Conservation (phyloP, 1,140 invertebrate species). For the Hyles euphorbiae region DNA sequence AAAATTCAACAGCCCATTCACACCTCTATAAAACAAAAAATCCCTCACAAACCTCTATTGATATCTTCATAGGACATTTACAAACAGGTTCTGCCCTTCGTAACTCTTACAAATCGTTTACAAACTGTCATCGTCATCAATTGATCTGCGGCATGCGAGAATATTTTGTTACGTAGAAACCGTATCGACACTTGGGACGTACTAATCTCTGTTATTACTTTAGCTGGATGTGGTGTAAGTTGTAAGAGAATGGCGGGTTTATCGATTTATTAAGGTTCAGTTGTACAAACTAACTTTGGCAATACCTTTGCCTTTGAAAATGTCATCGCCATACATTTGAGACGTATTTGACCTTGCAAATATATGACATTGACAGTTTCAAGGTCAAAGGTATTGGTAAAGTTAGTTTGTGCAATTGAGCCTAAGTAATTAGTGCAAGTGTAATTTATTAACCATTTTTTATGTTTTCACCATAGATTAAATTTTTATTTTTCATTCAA, state of each 20-base stretch:
- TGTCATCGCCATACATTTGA: no score
- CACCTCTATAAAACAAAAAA: slow-evolving; percentile 1
- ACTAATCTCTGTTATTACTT: slow-evolving; percentile 44
- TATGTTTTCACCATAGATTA: no score
- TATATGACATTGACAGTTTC: no score
- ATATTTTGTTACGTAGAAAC: slow-evolving; percentile 41
- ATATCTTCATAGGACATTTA: slow-evolving; percentile 10
- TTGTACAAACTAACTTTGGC: no score
- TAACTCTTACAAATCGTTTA: slow-evolving; percentile 5
- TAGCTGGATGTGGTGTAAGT: slow-evolving; percentile 17
- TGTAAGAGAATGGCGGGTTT: slow-evolving; percentile 11
- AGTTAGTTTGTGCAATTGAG: no score
- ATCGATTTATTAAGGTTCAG: neutral
- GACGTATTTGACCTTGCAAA: no score
- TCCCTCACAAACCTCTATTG: slow-evolving; percentile 10
- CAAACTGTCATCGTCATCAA: slow-evolving; percentile 8
- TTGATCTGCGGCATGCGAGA: slow-evolving; percentile 24
- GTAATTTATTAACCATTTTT: neutral
- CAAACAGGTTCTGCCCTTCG: slow-evolving; percentile 9
- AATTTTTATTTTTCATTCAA: neutral
- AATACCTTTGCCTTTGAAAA: no score
- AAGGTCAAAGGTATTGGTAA: no score
- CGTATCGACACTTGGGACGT: slow-evolving; percentile 36
- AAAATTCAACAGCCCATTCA: no score
- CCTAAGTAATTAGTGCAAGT: no score